Conservation (phyloP, 2,113 vertebrate species). For the Tupaia tana region DNA sequence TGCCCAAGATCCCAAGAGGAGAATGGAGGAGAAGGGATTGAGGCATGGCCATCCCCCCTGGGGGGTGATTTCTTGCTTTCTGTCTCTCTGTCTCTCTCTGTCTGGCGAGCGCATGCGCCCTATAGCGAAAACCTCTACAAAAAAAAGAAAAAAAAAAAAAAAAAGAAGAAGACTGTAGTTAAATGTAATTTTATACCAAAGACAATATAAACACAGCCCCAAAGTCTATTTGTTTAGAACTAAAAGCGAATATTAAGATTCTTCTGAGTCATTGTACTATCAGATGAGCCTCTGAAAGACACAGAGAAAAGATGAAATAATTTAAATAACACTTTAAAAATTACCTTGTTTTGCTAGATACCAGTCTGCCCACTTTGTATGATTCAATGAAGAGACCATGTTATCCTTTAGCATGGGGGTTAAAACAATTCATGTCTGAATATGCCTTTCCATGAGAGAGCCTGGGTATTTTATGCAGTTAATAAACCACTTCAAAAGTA, state of each 20-base stretch:
- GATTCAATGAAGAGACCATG: not conserved
- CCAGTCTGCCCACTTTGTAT: not conserved
- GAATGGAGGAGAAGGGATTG: too few relatives aligned
- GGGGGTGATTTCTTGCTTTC: too few relatives aligned
- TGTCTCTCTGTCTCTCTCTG: too few relatives aligned
- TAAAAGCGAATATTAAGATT: not conserved
- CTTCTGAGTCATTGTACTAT: not conserved
- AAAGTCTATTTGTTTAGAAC: not conserved
- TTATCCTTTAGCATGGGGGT: not conserved
- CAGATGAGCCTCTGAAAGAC: not conserved
- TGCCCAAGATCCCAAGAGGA: too few relatives aligned
- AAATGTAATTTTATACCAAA: not conserved
- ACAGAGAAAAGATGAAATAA: not conserved
- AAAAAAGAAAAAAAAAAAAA: too few relatives aligned
- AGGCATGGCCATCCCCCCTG: too few relatives aligned
- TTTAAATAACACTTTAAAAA: not conserved
- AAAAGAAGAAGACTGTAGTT: not conserved
- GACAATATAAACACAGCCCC: not conserved
- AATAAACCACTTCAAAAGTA: not conserved
- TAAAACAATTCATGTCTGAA: not conserved
- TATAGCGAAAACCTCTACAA: too few relatives aligned
- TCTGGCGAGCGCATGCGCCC: too few relatives aligned
- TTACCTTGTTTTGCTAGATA: not conserved
- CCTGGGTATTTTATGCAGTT: not conserved
- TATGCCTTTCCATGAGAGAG: not conserved